Evolutionary conservation across 30 jellyfish, hydroid and myxozoan genomes (phyloP).

Genomic region (Nemopilema nomurai): DNA sequence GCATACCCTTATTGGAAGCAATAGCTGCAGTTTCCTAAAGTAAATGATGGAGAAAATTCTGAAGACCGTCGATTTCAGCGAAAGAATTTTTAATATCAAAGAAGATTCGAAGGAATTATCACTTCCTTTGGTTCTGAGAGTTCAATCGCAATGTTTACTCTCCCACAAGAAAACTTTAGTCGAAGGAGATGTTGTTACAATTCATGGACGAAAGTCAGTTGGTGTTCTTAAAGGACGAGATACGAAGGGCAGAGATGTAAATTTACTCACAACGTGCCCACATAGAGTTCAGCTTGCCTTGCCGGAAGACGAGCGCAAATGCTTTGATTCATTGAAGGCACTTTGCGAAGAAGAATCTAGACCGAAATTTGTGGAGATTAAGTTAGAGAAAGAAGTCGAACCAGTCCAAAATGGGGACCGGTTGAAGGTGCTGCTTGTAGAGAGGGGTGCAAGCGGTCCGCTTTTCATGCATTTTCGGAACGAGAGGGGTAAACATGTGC

Average conservation of each 20-base stretch:
- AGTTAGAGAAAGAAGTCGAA: constrained; percentile 11
- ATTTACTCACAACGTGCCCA: constrained; percentile 65
- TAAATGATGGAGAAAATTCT: constrained; percentile 40
- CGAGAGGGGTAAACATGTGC: constrained; percentile 84
- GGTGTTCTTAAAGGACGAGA: constrained; percentile 73
- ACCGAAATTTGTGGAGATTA: constrained; percentile 89
- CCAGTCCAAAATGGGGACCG: constrained; percentile 72
- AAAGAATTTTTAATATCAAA: neutral
- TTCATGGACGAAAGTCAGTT: constrained; percentile 69
- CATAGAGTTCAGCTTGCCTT: constrained; percentile 50
- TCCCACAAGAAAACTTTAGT: constrained; percentile 30
- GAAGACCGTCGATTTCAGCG: constrained; percentile 25
- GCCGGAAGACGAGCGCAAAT: constrained; percentile 62
- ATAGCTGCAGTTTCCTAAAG: neutral
- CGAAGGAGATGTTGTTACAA: constrained; percentile 65
- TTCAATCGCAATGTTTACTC: constrained; percentile 22
- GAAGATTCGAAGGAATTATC: constrained; percentile 19
- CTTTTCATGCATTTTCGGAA: constrained; percentile 80
- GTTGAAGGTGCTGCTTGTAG: constrained; percentile 80
- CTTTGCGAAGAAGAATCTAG: constrained; percentile 67
- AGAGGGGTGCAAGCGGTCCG: constrained; percentile 75
- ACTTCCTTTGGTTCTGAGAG: constrained; percentile 25
- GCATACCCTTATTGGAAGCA: neutral
- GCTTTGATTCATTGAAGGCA: constrained; percentile 48
- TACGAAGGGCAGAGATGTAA: constrained; percentile 56